These are phyloP conservation scores for Antennarius maculatus DNA, from an alignment of 2,797 vertebrate genomes.

Conservation along the genomic window DNA sequence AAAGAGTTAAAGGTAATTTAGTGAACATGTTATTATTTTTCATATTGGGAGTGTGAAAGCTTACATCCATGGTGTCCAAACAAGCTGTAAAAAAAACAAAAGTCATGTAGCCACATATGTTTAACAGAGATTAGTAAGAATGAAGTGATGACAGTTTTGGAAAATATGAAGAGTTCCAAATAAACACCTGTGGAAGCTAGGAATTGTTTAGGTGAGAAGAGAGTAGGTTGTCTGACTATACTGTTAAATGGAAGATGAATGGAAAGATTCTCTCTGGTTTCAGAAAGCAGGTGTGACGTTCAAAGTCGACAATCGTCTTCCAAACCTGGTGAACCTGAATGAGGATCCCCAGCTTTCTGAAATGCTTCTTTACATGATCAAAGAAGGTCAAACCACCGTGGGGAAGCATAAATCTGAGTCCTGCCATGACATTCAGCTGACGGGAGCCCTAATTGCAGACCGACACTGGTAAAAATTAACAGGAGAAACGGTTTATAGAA, in stretches of 20 bases:
- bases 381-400: conserved; percentile 91
- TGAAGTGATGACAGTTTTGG: too few species aligned
- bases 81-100: background rate
- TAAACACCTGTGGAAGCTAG: too few species aligned
- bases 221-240: too few species aligned
- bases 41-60: background rate
- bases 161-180: too few species aligned
- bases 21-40: background rate
- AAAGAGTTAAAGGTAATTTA: conserved; percentile 88
- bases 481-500: background rate
- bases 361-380: conserved; percentile 96
- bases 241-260: background rate
- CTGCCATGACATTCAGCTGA: conserved; percentile 90
- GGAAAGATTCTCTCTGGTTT: background rate
- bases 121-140: too few species aligned
- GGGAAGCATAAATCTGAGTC: conserved; percentile 85
- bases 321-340: conserved; percentile 95
- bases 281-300: conserved; percentile 94
- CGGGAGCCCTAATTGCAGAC: conserved; percentile 92
- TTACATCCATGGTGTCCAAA: background rate
- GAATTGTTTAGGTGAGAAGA: too few species aligned
- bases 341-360: conserved; percentile 98
- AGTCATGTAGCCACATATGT: background rate
- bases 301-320: conserved; percentile 92
- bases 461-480: conserved; percentile 88